Conservation (phyloP, 2,888 invertebrate genomes). For the Epirrhoe tristata region DNA sequence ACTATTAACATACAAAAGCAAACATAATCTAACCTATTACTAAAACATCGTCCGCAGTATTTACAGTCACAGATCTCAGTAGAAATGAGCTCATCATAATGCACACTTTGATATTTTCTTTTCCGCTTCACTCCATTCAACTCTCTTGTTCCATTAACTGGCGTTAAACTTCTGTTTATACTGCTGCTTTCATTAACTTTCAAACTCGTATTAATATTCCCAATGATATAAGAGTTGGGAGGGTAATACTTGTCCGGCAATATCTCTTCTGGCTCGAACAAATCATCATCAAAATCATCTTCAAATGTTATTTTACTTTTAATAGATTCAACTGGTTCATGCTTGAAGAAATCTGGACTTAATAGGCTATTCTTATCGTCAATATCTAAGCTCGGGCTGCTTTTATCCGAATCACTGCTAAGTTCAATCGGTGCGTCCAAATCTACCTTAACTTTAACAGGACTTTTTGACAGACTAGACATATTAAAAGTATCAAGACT, state of each 20-base stretch:
- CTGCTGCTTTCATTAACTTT: too few relatives aligned
- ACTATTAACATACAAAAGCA: too few relatives aligned
- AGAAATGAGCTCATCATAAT: constrained; percentile 52
- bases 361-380: background rate
- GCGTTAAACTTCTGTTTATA: too few relatives aligned
- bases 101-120: constrained; percentile 43
- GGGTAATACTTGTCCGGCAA: constrained; percentile 7
- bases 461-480: too few relatives aligned
- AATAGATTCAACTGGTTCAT: constrained; percentile 1
- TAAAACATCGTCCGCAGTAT: constrained; percentile 50
- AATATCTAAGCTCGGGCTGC: background rate
- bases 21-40: constrained; percentile 61
- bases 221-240: background rate
- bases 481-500: too few relatives aligned
- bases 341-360: background rate
- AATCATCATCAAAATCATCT: constrained; percentile 29
- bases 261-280: constrained; percentile 17
- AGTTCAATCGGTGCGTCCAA: background rate
- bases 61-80: constrained; percentile 51
- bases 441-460: background rate
- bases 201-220: background rate
- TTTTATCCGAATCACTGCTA: constrained; percentile 8
- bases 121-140: too few relatives aligned
- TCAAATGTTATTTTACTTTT: constrained; percentile 21
- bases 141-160: background rate